Percentiles rank a stretch among this genome's conserved stretches.
These are phyloP conservation scores for Phaethon lepturus DNA, from an alignment of 2,113 vertebrate genomes.

Conservation along the genomic window DNA sequence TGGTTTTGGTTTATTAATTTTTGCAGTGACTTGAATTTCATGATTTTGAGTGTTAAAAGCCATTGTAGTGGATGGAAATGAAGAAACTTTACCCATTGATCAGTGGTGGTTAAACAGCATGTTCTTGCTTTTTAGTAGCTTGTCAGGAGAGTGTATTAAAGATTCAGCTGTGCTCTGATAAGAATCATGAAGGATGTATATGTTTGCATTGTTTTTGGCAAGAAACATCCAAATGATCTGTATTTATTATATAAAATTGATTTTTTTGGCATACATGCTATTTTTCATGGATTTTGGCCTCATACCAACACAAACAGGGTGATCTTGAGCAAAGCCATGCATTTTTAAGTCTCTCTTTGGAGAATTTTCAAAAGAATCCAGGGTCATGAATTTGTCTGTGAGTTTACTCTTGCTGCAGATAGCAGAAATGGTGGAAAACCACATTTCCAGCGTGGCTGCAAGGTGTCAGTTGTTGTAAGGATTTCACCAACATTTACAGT, in stretches of 20 bases:
- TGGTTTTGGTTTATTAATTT: neutral
- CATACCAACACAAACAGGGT: slow-evolving; percentile 59
- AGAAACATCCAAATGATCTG: slow-evolving; percentile 58
- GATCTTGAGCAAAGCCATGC: slow-evolving; percentile 67
- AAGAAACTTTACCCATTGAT: neutral
- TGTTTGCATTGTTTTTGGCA: slow-evolving; percentile 72
- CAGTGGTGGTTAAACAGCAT: neutral
- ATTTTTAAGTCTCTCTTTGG: slow-evolving; percentile 52
- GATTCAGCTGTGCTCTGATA: slow-evolving; percentile 64
- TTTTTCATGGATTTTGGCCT: slow-evolving; percentile 68
- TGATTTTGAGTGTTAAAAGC: neutral
- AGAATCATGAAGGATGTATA: slow-evolving; percentile 65
- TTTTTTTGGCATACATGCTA: slow-evolving; percentile 58
- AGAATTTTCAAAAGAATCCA: slow-evolving; percentile 23
- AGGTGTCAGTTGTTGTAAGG: neutral
- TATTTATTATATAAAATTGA: slow-evolving; percentile 67
- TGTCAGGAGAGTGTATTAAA: slow-evolving; percentile 27
- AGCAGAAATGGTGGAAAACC: neutral
- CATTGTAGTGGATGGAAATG: neutral
- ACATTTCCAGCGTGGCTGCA: neutral
- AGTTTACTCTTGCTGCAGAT: neutral
- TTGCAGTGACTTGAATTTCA: neutral
- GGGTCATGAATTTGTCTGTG: slow-evolving; percentile 28
- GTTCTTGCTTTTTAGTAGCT: slow-evolving; percentile 30
- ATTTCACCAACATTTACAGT: neutral